These are phyloP conservation scores for Drosophila borborema DNA, from an alignment of 2,888 invertebrate genomes.

Conservation along the genomic window DNA sequence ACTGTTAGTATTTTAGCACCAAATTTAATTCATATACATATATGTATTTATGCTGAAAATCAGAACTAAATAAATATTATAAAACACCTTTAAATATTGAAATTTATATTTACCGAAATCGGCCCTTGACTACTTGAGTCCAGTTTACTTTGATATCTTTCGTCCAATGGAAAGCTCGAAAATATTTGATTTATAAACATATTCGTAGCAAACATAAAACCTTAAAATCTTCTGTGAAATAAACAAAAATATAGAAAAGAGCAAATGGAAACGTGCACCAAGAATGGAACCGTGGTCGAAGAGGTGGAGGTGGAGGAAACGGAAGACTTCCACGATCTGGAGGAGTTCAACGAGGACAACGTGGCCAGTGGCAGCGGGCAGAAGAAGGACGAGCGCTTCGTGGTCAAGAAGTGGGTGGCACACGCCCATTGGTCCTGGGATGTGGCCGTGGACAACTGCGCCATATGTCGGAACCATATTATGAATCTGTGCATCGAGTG, in stretches of 20 bases:
- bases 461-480: slow-evolving; percentile 99
- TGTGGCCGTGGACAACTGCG: slow-evolving; percentile 99
- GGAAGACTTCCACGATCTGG: slow-evolving; percentile 88
- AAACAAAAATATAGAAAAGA: background rate
- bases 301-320: slow-evolving; percentile 96
- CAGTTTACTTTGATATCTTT: slow-evolving; percentile 4
- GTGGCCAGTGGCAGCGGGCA: slow-evolving; percentile 88
- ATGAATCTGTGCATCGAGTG: slow-evolving; percentile 99
- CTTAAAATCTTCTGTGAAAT: slow-evolving; percentile 27
- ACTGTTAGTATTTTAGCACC: slow-evolving; percentile 84
- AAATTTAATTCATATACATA: slow-evolving; percentile 71
- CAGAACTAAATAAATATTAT: slow-evolving; percentile 44
- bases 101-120: no score
- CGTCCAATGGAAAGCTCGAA: background rate
- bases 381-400: slow-evolving; percentile 96
- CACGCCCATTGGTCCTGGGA: slow-evolving; percentile 99
- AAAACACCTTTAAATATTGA: slow-evolving; percentile 4
- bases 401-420: slow-evolving; percentile 99
- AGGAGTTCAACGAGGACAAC: slow-evolving; percentile 67
- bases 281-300: slow-evolving; percentile 47
- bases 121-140: no score
- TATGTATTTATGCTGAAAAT: slow-evolving; percentile 68
- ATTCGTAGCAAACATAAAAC: background rate
- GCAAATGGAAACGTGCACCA: slow-evolving; percentile 31
- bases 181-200: background rate